Conservation (phyloP, 2,888 invertebrate species). For the Cephonodes hylas region DNA sequence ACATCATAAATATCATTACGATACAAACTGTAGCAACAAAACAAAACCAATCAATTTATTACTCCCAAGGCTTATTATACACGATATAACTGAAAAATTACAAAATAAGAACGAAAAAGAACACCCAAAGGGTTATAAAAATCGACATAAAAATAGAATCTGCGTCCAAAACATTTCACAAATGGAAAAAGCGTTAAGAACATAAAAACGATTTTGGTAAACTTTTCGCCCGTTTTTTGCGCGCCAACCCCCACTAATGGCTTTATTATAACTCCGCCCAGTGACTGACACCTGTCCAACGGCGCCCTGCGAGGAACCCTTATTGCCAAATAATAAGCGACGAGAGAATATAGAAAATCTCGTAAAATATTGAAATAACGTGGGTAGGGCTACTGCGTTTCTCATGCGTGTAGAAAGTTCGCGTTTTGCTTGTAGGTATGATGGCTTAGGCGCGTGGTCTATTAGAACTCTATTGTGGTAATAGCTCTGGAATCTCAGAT, state of each 20-base stretch:
- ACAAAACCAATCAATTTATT: too few species aligned
- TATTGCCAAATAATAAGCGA: constrained; percentile 7
- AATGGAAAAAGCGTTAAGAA: constrained; percentile 4
- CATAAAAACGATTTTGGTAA: background rate
- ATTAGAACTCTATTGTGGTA: too few species aligned
- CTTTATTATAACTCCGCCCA: constrained; percentile 1
- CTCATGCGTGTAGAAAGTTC: background rate
- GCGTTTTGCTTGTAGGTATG: background rate
- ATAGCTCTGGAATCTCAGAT: too few species aligned
- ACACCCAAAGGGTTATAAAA: background rate
- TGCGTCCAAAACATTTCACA: background rate
- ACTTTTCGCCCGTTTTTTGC: background rate
- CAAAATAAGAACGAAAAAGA: background rate
- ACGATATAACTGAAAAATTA: too few species aligned
- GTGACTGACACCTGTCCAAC: constrained; percentile 4
- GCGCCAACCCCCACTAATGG: background rate
- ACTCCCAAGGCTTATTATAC: too few species aligned
- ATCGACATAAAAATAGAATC: background rate
- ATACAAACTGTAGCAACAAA: too few species aligned
- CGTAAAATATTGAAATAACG: background rate
- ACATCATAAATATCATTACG: too few species aligned
- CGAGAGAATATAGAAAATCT: constrained; percentile 2
- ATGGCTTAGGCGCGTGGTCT: too few species aligned
- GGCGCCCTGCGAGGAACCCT: background rate
- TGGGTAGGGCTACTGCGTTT: background rate